Conservation (phyloP, 2,113 vertebrate genomes). For the Elanus axillaris region DNA sequence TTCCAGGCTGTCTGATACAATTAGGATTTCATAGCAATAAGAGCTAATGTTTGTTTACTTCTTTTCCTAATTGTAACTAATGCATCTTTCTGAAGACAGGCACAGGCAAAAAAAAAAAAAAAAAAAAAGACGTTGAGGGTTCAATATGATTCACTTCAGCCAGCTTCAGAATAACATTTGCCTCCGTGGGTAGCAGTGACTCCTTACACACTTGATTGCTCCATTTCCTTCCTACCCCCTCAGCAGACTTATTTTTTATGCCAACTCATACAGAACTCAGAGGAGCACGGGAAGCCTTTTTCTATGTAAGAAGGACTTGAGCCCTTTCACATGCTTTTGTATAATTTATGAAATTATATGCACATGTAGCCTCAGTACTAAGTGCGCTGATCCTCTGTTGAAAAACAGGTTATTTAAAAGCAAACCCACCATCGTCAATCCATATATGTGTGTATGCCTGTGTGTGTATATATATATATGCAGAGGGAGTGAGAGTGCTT, state of each 20-base stretch:
- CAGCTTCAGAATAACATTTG: not conserved
- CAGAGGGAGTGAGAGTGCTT: not conserved
- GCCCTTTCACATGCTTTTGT: slow-evolving; percentile 30
- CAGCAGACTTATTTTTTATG: not conserved
- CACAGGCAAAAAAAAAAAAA: not conserved
- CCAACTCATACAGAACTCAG: not conserved
- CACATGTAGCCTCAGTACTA: slow-evolving; percentile 28
- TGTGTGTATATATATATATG: not conserved
- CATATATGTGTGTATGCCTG: not conserved
- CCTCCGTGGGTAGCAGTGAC: slow-evolving; percentile 9
- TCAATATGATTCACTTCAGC: slow-evolving; percentile 12
- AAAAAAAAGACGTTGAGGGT: not conserved
- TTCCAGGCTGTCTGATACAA: not conserved
- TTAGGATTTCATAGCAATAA: not conserved
- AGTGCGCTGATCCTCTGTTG: slow-evolving; percentile 36
- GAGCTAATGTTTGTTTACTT: not conserved
- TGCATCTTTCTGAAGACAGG: not conserved
- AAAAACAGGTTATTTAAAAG: slow-evolving; percentile 44
- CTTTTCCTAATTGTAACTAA: not conserved
- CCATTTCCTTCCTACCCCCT: slow-evolving; percentile 40
- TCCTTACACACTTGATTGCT: slow-evolving; percentile 50
- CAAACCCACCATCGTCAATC: not conserved
- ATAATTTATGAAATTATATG: slow-evolving; percentile 40
- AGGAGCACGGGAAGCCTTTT: slow-evolving; percentile 33
- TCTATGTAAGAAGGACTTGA: not conserved